phyloP scores from a whole-genome alignment of 2,113 vertebrate species.

The Miniopterus natalensis region DNA sequence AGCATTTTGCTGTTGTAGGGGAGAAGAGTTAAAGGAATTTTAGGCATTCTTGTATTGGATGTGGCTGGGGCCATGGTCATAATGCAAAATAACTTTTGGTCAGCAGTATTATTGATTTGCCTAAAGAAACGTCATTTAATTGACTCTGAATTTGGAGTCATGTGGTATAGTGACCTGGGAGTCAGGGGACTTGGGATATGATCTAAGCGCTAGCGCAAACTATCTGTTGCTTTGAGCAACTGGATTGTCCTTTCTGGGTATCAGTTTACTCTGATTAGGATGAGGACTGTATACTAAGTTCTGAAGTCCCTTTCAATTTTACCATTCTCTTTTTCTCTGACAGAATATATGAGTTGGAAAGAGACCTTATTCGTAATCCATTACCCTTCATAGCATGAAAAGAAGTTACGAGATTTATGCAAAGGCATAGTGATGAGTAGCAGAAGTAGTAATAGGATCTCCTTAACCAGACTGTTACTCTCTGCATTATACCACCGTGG shows the following conservation, averaged over 20 bases:
- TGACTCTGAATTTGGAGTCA: background rate
- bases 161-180: background rate
- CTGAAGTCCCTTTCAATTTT: constrained; percentile 3
- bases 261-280: background rate
- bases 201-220: background rate
- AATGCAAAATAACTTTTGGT: background rate
- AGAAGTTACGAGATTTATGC: background rate
- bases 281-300: background rate
- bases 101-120: background rate
- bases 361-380: background rate
- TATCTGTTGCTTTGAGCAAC: background rate
- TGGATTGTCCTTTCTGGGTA: background rate
- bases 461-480: background rate
- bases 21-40: constrained; percentile 23
- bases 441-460: background rate
- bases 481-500: background rate
- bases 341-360: background rate
- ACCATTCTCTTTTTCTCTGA: background rate
- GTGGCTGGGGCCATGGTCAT: background rate
- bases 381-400: background rate
- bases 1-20: constrained; percentile 21
- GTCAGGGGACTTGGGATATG: background rate
- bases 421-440: background rate
- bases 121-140: background rate
- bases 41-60: background rate